Evolutionary conservation across 2,797 vertebrate genomes (phyloP).

Genomic region (Lerista edwardsae): DNA sequence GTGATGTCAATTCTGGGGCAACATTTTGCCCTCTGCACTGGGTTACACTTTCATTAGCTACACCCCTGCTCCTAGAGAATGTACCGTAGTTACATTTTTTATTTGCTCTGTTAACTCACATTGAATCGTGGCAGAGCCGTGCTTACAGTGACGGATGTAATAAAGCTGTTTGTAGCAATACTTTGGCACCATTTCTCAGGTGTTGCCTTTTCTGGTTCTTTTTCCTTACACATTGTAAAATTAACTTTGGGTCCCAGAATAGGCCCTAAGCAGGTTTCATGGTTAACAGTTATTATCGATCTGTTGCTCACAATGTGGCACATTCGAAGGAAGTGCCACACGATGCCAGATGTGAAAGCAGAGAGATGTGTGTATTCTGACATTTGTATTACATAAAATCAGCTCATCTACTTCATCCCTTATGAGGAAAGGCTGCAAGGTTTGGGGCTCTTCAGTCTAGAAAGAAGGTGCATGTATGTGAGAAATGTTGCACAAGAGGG

Average conservation of each 20-base stretch:
- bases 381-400: neutral
- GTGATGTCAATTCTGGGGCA: too few relatives aligned
- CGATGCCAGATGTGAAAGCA: neutral
- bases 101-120: neutral
- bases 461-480: too few relatives aligned
- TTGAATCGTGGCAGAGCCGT: neutral
- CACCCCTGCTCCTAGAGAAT: too few relatives aligned
- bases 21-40: too few relatives aligned
- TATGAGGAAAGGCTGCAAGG: too few relatives aligned
- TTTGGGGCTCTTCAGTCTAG: too few relatives aligned
- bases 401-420: neutral
- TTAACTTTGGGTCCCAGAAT: neutral
- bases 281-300: constrained; percentile 11
- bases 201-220: neutral
- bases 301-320: neutral
- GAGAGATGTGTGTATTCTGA: neutral
- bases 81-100: neutral
- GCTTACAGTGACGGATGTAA: neutral
- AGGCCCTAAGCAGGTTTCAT: neutral
- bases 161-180: neutral
- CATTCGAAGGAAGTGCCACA: neutral
- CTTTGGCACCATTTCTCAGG: neutral
- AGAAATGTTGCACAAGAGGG: too few relatives aligned
- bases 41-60: too few relatives aligned
- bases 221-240: neutral